Evolutionary conservation across 2,888 invertebrate genomes (phyloP), one percentile per base, ranked within the genome.

Genomic region (Sphecodes monilicornis): DNA sequence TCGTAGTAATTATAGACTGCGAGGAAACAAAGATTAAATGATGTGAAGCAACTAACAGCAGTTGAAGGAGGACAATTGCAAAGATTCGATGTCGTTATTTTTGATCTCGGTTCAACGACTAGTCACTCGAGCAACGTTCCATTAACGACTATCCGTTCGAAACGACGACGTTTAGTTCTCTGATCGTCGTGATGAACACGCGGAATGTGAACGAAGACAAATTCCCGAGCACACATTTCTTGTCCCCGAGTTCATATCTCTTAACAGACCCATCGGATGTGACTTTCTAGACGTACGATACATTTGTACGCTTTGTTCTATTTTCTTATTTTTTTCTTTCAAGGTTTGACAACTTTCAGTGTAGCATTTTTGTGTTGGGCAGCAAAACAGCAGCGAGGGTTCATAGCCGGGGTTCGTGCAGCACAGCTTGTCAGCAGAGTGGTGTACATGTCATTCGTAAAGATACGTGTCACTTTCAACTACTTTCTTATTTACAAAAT

Each of bases 391-490:
- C 94, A 92, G 90, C 90, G 83, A 78, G 93, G 94, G 94, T 94
- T 94, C 93, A 92, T 94, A 94, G 94, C 93, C 92, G 93, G 94
- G 94, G 93, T 89, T 94, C 94, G 95, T 94, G 95, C 94, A 95
- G 94, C 94, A 94, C 94, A 95, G 94, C 94, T 94, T 94, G 94
- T 94, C 94, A 94, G 95, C 94, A 94, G 94, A 94, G 94, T 94
- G 93, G 94, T 94, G 94, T 94, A 92, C 92, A 93, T 94, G 92
- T 94, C 93, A 92, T 93, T 93, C 91, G 92, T 93, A 93, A 92
- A 77, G 60, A 91, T 90, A 90, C 88, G 89, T 89, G 90, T 91
- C 84, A 87, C 85, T 92, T 87, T 60, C 83, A 91, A 89, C 91
- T 92, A 93, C 91, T 39, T 88, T 91, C 82, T 91, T 91, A 91